Percentiles rank a stretch among this genome's conserved stretches.
Evolutionary conservation across 1,140 invertebrate species (phyloP).

Genomic region (Mesaphorura yosii): DNA sequence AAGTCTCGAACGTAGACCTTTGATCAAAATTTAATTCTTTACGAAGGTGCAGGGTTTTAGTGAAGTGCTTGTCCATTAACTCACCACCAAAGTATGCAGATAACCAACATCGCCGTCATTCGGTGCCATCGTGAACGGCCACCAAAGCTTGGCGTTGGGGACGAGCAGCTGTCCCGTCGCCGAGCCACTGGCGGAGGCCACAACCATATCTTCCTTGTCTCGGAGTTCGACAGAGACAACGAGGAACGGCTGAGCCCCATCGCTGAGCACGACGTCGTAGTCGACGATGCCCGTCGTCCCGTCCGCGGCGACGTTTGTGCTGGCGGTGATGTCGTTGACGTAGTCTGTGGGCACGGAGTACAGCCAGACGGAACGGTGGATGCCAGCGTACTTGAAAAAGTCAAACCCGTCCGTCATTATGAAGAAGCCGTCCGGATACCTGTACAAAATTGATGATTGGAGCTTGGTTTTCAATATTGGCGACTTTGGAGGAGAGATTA

Average conservation of each 20-base stretch:
- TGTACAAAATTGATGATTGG: constrained; percentile 11
- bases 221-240: constrained; percentile 17
- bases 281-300: constrained; percentile 14
- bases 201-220: constrained; percentile 30
- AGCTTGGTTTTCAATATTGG: not conserved
- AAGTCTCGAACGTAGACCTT: no score
- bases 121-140: constrained; percentile 43
- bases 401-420: constrained; percentile 44
- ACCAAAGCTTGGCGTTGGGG: constrained; percentile 44
- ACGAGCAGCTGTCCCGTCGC: constrained; percentile 13
- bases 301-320: constrained; percentile 32
- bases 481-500: not conserved
- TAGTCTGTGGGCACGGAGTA: constrained; percentile 43
- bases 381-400: constrained; percentile 58
- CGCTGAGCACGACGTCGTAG: not conserved
- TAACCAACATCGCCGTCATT: constrained; percentile 38
- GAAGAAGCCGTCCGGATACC: constrained; percentile 31
- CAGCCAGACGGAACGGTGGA: constrained; percentile 49
- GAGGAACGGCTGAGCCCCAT: not conserved
- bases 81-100: constrained; percentile 42
- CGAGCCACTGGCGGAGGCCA: constrained; percentile 14
- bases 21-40: no score
- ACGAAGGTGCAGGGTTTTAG: no score
- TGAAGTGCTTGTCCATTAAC: no score
- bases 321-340: constrained; percentile 44